These are phyloP conservation scores for Orbicella faveolata DNA, from an alignment of 64 coral and sea anemone genomes.

Conservation along the genomic window DNA sequence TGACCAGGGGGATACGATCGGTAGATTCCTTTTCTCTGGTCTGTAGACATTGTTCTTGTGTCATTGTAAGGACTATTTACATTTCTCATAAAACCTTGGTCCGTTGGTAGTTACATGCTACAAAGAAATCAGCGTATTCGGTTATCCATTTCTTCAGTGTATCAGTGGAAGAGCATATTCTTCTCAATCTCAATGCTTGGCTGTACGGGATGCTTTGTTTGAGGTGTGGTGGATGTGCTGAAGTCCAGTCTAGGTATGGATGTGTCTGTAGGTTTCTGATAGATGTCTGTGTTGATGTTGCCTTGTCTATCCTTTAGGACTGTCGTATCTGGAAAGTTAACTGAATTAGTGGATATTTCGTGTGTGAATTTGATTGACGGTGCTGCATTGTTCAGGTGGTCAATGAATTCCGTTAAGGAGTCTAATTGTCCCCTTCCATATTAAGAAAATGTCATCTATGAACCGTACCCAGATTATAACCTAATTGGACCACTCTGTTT, in stretches of 20 bases:
- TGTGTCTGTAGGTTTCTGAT: slow-evolving; percentile 9
- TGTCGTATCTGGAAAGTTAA: slow-evolving; percentile 9
- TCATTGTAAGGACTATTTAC: slow-evolving; percentile 34
- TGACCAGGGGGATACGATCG: not conserved
- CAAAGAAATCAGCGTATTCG: slow-evolving; percentile 31
- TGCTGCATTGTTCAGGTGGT: slow-evolving; percentile 30
- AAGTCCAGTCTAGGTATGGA: slow-evolving; percentile 11
- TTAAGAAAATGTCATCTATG: no score
- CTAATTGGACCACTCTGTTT: no score
- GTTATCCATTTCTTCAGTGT: slow-evolving; percentile 24
- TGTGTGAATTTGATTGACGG: slow-evolving; percentile 25
- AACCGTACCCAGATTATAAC: no score
- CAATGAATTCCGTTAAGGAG: not conserved
- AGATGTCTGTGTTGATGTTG: not conserved
- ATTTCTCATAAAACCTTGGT: slow-evolving; percentile 10
- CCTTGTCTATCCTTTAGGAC: slow-evolving; percentile 1
- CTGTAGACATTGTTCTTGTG: slow-evolving; percentile 30
- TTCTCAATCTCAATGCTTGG: slow-evolving; percentile 26
- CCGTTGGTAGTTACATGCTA: slow-evolving; percentile 18
- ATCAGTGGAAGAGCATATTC: slow-evolving; percentile 37
- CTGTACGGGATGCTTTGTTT: slow-evolving; percentile 12
- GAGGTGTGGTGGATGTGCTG: slow-evolving; percentile 19
- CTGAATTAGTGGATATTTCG: not conserved
- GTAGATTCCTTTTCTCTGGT: not conserved
- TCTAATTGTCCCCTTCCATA: no score